Evolutionary conservation across 2,113 vertebrate genomes (phyloP), one percentile per base, ranked within the genome.

Genomic region (Daubentonia madagascariensis): DNA sequence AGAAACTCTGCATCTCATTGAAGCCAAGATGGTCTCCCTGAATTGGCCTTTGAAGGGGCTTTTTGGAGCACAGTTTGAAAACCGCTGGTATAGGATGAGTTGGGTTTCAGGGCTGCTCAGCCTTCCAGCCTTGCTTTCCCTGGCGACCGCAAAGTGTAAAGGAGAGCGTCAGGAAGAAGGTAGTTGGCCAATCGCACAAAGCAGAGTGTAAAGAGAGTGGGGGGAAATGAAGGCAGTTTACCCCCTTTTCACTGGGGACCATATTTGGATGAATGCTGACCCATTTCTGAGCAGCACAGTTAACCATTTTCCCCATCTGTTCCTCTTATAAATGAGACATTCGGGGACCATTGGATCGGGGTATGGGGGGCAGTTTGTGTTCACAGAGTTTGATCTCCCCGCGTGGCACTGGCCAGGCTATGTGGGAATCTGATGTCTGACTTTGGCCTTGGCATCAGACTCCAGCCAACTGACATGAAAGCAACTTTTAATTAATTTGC

Each of bases 401-500:
- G 16, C 28, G 0, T 35, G 59, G 22, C 61, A 28, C 40, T 76
- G 54, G 57, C n/a, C 12, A 94, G 63, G 45, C 59, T 57, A 14
- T 11, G 1, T 43, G n/a, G 75, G 35, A 52, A 70, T 32, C 43
- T 43, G 45, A 43, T 59, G 52, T 50, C 40, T 75, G 57, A 87
- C 70, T 91, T 75, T 54, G 89, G 25, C 35, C 63, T 86, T 93
- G 48, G 18, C 32, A 10, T 78, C 43, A 35, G 59, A 50, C 17
- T 86, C 30, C 3, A 52, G 72, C 59, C 94, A 65, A 78, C 22
- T 83, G 61, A 68, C 32, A 22, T 0, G 35, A 86, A 73, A 89
- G 54, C 22, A 43, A 43, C 78, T 91, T 67, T 28, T 84, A 83
- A 78, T 92, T 83, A 75, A 80, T 94, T 96, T 92, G 37, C 50